A percentile compares a stretch with the other conserved stretches of the same genome.
phyloP scores from a whole-genome alignment of 2,888 invertebrate genomes.

The Odontothrips loti region DNA sequence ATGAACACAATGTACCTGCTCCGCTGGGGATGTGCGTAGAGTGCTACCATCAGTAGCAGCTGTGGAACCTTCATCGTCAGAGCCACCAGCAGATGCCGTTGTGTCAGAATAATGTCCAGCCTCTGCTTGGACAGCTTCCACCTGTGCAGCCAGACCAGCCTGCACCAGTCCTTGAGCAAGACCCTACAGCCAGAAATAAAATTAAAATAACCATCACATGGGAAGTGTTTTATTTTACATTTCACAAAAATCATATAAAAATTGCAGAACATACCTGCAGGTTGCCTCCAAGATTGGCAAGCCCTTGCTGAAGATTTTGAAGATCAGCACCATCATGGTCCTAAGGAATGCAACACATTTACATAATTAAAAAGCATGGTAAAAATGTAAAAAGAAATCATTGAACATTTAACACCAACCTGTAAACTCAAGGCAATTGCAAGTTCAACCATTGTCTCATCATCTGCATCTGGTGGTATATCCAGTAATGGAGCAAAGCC shows the following conservation, averaged over 20 bases:
- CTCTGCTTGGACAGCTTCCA: constrained; percentile 47
- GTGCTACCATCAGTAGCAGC: constrained; percentile 94
- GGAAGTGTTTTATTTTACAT: not conserved
- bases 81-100: constrained; percentile 80
- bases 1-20: constrained; percentile 52
- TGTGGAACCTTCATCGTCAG: constrained; percentile 92
- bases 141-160: constrained; percentile 33
- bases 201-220: not conserved
- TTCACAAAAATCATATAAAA: not conserved
- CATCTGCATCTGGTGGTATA: constrained; percentile 91
- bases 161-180: constrained; percentile 29
- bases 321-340: constrained; percentile 59
- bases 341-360: constrained; percentile 43
- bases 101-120: constrained; percentile 71
- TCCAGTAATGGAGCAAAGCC: constrained; percentile 77
- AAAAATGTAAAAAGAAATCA: not conserved
- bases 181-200: constrained; percentile 27
- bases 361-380: not conserved
- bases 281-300: constrained; percentile 42
- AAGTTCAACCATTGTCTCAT: constrained; percentile 94
- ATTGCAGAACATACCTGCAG: not conserved
- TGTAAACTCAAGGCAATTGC: constrained; percentile 93
- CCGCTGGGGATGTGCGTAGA: constrained; percentile 76
- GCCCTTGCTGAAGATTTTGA: constrained; percentile 51
- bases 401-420: constrained; percentile 32